Percentiles rank a stretch among this genome's conserved stretches.
phyloP scores from a whole-genome alignment of 1,140 invertebrate species.

The Meteorus sp. region DNA sequence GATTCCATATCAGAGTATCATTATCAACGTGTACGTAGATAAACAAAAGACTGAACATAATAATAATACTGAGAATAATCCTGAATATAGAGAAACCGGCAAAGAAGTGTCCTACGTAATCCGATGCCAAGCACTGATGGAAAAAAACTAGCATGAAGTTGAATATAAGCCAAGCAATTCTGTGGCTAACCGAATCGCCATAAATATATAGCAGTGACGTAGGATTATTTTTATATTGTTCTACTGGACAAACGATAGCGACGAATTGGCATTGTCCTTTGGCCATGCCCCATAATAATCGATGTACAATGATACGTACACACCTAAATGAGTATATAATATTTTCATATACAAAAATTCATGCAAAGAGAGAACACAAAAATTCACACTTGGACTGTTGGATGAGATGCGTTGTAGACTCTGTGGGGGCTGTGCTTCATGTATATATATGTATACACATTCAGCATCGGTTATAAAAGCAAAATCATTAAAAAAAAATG shows the following conservation, averaged over 20 bases:
- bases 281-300: slow-evolving; percentile 3
- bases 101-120: slow-evolving; percentile 32
- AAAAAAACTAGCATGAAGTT: slow-evolving; percentile 41
- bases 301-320: neutral
- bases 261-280: slow-evolving; percentile 14
- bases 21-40: no score
- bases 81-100: slow-evolving; percentile 11
- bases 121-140: slow-evolving; percentile 35
- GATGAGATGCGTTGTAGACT: slow-evolving; percentile 6
- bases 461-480: slow-evolving; percentile 30
- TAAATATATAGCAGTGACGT: neutral
- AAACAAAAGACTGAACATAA: neutral
- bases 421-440: slow-evolving; percentile 11
- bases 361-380: neutral
- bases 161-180: slow-evolving; percentile 11
- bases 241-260: neutral
- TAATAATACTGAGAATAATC: slow-evolving; percentile 10
- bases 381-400: neutral
- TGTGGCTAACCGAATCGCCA: no score
- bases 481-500: slow-evolving; percentile 53
- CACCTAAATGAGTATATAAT: neutral
- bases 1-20: no score
- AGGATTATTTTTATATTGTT: slow-evolving; percentile 10
- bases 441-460: slow-evolving; percentile 4
- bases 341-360: neutral